Conservation (phyloP, 1,140 invertebrate species). For the Sarcophaga peregrina region DNA sequence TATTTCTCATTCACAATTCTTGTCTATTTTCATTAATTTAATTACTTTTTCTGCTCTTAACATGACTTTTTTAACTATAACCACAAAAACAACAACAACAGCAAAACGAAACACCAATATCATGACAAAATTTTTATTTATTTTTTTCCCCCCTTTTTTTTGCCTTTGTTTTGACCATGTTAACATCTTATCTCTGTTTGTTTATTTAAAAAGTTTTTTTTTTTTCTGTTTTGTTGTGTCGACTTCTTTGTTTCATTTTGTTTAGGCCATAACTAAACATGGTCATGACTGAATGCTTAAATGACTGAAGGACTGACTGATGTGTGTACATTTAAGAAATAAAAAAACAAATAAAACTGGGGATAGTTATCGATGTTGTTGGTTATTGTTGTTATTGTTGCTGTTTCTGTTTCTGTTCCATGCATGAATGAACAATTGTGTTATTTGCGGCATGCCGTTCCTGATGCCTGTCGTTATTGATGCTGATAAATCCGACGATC, state of each 20-base stretch:
- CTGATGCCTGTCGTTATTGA: conserved; percentile 3
- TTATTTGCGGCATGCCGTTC: background rate
- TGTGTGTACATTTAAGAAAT: background rate
- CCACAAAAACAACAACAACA: background rate
- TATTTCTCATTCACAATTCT: background rate
- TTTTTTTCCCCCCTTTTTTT: background rate
- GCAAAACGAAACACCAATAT: background rate
- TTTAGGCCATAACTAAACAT: conserved; percentile 37
- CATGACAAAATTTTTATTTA: conserved; percentile 15
- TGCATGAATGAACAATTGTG: conserved; percentile 14
- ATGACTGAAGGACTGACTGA: conserved; percentile 35
- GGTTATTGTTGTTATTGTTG: background rate
- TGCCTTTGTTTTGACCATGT: background rate
- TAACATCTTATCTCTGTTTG: conserved; percentile 21
- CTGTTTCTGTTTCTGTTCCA: background rate
- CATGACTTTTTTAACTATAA: background rate
- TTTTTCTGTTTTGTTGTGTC: too few species aligned
- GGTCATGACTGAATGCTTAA: conserved; percentile 40
- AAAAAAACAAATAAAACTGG: too few species aligned
- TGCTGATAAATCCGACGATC: conserved; percentile 39
- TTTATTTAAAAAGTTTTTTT: too few species aligned
- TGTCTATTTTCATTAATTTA: conserved; percentile 22
- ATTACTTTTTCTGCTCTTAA: background rate
- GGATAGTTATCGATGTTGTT: background rate
- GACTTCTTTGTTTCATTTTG: background rate